A percentile compares a stretch with the other conserved stretches of the same genome.
phyloP scores from a whole-genome alignment of 2,888 invertebrate species.

The Ochropacha duplaris region DNA sequence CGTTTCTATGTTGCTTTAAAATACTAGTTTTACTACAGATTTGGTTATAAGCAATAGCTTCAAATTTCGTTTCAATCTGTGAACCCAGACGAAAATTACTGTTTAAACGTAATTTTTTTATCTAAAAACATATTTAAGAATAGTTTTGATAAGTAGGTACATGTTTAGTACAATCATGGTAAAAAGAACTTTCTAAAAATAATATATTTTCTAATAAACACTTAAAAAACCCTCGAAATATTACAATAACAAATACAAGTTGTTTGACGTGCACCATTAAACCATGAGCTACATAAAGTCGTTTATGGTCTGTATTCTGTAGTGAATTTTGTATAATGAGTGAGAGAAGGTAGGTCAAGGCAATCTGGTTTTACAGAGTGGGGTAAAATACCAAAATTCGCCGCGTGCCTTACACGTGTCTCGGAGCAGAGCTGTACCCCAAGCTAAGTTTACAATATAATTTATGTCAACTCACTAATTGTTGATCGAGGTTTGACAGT shows the following conservation, averaged over 20 bases:
- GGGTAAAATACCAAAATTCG: slow-evolving; percentile 50
- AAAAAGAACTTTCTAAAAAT: slow-evolving; percentile 32
- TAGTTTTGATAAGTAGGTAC: not conserved
- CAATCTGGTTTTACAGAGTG: slow-evolving; percentile 15
- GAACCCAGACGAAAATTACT: too few relatives aligned
- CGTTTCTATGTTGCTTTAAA: not conserved
- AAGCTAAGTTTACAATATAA: slow-evolving; percentile 61
- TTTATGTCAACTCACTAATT: slow-evolving; percentile 71
- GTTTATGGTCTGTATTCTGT: not conserved
- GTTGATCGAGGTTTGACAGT: slow-evolving; percentile 57
- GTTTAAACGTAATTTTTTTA: too few relatives aligned
- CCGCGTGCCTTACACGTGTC: slow-evolving; percentile 65
- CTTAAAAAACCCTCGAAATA: slow-evolving; percentile 48
- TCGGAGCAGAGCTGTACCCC: slow-evolving; percentile 36
- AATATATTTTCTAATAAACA: slow-evolving; percentile 47
- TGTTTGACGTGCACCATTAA: not conserved
- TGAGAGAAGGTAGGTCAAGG: slow-evolving; percentile 10
- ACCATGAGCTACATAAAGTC: not conserved
- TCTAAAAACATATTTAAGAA: too few relatives aligned
- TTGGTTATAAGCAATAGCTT: too few relatives aligned
- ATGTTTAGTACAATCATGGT: not conserved
- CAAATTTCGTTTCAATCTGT: too few relatives aligned
- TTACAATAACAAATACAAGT: slow-evolving; percentile 56
- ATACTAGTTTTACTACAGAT: too few relatives aligned
- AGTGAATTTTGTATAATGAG: not conserved